phyloP scores from a whole-genome alignment of 92 coral and sea anemone species.

The Hydrozoanthus gracilis region DNA sequence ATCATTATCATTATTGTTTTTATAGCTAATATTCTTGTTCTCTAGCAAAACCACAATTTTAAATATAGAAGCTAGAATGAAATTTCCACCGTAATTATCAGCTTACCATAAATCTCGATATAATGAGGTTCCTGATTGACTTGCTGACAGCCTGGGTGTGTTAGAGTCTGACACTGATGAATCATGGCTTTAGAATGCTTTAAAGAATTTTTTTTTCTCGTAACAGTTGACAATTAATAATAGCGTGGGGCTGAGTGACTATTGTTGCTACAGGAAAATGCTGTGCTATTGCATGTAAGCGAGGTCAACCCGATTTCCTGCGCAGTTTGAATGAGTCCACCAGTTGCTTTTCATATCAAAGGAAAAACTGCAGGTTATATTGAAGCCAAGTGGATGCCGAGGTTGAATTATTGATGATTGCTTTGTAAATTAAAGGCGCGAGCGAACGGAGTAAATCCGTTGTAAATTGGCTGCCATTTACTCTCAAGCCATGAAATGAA shows the following conservation, averaged over 20 bases:
- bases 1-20: too few relatives aligned
- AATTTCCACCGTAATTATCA: too few relatives aligned
- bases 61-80: too few relatives aligned
- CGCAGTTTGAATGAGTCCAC: slow-evolving; percentile 58
- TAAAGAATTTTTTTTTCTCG: not conserved
- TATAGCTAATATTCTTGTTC: too few relatives aligned
- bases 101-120: too few relatives aligned
- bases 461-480: not conserved
- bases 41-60: too few relatives aligned
- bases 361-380: slow-evolving; percentile 24
- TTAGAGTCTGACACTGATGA: not conserved
- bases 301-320: slow-evolving; percentile 62
- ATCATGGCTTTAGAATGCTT: not conserved
- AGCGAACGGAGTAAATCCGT: slow-evolving; percentile 13
- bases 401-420: slow-evolving; percentile 24
- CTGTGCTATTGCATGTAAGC: slow-evolving; percentile 50
- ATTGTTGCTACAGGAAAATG: slow-evolving; percentile 66
- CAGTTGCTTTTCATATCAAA: slow-evolving; percentile 57
- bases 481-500: slow-evolving; percentile 20
- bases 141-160: too few relatives aligned
- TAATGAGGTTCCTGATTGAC: too few relatives aligned
- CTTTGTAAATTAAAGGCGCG: slow-evolving; percentile 31
- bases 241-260: not conserved
- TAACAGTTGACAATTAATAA: not conserved
- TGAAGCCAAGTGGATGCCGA: slow-evolving; percentile 1